Conservation (phyloP, 2,797 vertebrate species). For the Scolopax rusticola region DNA sequence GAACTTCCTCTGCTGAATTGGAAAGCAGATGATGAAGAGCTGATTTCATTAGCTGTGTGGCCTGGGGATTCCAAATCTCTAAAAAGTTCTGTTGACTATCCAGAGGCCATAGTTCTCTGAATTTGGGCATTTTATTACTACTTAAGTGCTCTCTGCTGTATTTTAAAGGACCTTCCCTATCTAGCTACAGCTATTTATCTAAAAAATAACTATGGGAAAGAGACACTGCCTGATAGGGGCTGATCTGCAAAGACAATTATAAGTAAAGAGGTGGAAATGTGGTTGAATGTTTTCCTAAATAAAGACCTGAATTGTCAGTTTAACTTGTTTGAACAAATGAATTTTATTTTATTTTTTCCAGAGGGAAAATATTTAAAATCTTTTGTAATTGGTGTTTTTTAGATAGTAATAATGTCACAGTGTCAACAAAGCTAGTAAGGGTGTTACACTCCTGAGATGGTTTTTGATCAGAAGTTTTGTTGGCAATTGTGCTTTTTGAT, state of each 20-base stretch:
- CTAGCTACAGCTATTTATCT: not conserved
- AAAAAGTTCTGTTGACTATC: not conserved
- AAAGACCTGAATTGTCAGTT: not conserved
- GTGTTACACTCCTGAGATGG: not conserved
- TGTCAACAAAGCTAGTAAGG: not conserved
- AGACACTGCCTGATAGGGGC: not conserved
- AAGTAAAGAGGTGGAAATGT: not conserved
- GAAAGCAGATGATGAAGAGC: not conserved
- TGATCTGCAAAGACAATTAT: not conserved
- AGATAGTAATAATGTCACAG: not conserved
- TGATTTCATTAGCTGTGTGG: not conserved
- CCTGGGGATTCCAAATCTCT: not conserved
- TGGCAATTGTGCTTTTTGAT: not conserved
- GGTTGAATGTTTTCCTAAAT: not conserved
- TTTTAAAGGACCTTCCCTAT: not conserved
- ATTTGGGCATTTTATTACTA: not conserved
- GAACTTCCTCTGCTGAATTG: not conserved
- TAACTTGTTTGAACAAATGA: not conserved
- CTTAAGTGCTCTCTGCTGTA: not conserved
- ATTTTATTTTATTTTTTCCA: not conserved
- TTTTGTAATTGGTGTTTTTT: not conserved
- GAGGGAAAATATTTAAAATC: not conserved
- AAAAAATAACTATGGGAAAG: not conserved
- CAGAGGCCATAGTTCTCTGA: not conserved
- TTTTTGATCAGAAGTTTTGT: not conserved